These are phyloP conservation scores for Galagoides demidoff DNA, from an alignment of 2,797 vertebrate species.

Conservation along the genomic window DNA sequence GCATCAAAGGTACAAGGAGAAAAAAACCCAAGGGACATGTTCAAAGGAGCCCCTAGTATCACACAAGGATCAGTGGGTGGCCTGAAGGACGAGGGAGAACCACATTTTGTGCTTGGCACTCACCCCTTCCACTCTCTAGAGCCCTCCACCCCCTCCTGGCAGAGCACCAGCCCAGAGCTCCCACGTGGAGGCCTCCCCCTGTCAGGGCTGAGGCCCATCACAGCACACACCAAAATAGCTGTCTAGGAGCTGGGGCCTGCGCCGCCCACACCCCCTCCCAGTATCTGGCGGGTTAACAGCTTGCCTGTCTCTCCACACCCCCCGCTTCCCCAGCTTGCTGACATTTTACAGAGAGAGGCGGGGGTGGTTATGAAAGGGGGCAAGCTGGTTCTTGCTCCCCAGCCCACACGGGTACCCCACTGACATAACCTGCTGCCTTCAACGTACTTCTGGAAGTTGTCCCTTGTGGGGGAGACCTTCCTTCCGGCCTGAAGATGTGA, in stretches of 20 bases:
- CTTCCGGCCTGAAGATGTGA: background rate
- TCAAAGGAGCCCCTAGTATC: background rate
- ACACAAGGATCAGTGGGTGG: background rate
- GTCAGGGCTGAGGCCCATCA: conserved; percentile 51
- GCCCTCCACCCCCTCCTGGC: background rate
- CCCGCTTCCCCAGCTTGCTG: conserved; percentile 70
- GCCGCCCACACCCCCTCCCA: conserved; percentile 59
- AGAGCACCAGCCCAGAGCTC: background rate
- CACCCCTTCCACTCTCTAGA: background rate
- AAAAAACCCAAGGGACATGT: background rate
- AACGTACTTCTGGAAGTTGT: conserved; percentile 33
- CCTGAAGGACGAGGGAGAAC: background rate
- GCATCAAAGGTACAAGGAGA: background rate
- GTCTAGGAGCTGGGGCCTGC: conserved; percentile 70
- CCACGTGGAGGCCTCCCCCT: conserved; percentile 31
- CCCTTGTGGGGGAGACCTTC: background rate
- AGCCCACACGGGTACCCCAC: conserved; percentile 49
- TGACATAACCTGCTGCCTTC: conserved; percentile 17
- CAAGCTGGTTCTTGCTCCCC: conserved; percentile 77
- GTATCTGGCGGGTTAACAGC: conserved; percentile 74
- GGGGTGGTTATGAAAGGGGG: conserved; percentile 79
- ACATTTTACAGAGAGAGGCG: conserved; percentile 77
- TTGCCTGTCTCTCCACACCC: conserved; percentile 62
- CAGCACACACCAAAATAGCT: conserved; percentile 73
- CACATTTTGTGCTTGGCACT: background rate